phyloP scores from a whole-genome alignment of 2,113 vertebrate genomes.

The Acanthochromis polyacanthus region DNA sequence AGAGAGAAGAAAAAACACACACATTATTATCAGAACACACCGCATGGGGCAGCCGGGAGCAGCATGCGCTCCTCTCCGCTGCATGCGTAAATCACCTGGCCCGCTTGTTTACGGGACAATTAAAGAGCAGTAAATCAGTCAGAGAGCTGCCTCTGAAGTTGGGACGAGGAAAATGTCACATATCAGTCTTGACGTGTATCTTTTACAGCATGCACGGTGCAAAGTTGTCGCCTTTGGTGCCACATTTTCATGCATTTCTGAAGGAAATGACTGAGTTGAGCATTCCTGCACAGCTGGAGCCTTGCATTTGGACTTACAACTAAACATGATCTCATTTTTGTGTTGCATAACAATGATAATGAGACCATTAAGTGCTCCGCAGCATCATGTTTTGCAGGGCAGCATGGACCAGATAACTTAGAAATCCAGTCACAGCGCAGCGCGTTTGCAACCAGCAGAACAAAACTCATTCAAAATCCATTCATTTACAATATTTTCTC shows the following conservation, averaged over 20 bases:
- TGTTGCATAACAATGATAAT: neutral
- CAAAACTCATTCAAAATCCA: neutral
- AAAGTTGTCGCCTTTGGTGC: too few relatives aligned
- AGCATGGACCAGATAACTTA: neutral
- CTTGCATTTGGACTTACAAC: neutral
- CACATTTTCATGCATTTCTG: neutral
- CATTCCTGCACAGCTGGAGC: neutral
- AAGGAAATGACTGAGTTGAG: neutral
- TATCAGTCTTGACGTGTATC: neutral
- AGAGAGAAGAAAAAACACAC: neutral
- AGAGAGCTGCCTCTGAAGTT: neutral
- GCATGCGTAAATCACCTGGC: constrained; percentile 56
- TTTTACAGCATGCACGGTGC: too few relatives aligned
- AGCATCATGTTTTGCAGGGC: neutral
- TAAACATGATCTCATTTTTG: neutral
- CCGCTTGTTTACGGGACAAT: constrained; percentile 39
- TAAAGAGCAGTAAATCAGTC: constrained; percentile 22
- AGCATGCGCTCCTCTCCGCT: constrained; percentile 34
- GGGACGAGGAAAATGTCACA: neutral
- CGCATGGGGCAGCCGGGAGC: constrained; percentile 66
- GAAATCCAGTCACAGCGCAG: neutral
- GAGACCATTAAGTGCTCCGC: neutral
- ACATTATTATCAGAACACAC: constrained; percentile 61
- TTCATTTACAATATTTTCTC: neutral
- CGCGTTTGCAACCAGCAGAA: neutral